Percentiles rank a stretch among this genome's conserved stretches.
Evolutionary conservation across 2,888 invertebrate genomes (phyloP).

Genomic region (Leucoma salicis): DNA sequence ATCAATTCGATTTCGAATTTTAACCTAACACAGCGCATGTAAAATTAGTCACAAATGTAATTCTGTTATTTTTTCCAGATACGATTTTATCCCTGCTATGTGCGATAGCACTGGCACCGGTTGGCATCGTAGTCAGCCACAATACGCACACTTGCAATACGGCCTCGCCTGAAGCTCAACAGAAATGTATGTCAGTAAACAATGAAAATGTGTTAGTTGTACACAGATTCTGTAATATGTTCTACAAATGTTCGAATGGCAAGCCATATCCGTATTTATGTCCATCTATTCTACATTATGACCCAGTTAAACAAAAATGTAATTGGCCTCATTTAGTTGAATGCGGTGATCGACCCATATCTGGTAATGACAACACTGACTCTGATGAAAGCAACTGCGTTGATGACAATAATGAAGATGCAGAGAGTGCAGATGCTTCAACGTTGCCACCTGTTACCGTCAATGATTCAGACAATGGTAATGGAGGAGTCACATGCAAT

Average conservation of each 20-base stretch:
- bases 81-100: conserved; percentile 47
- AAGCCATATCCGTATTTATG: conserved; percentile 29
- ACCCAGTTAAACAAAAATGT: background rate
- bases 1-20: no score
- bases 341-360: background rate
- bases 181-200: conserved; percentile 30
- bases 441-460: background rate
- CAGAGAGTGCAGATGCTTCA: background rate
- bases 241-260: conserved; percentile 32
- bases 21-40: no score
- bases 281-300: conserved; percentile 20
- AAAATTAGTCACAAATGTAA: background rate
- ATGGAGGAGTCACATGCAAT: conserved; percentile 16
- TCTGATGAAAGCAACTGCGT: background rate
- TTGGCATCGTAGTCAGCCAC: conserved; percentile 31
- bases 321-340: conserved; percentile 2
- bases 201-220: conserved; percentile 25
- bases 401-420: background rate
- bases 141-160: conserved; percentile 36
- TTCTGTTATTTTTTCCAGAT: conserved; percentile 43
- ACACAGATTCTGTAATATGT: conserved; percentile 36
- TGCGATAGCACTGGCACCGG: conserved; percentile 46
- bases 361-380: conserved; percentile 10
- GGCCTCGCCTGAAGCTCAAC: conserved; percentile 17
- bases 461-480: background rate